phyloP scores from a whole-genome alignment of 2,888 invertebrate species.

The Archips crataeganus region DNA sequence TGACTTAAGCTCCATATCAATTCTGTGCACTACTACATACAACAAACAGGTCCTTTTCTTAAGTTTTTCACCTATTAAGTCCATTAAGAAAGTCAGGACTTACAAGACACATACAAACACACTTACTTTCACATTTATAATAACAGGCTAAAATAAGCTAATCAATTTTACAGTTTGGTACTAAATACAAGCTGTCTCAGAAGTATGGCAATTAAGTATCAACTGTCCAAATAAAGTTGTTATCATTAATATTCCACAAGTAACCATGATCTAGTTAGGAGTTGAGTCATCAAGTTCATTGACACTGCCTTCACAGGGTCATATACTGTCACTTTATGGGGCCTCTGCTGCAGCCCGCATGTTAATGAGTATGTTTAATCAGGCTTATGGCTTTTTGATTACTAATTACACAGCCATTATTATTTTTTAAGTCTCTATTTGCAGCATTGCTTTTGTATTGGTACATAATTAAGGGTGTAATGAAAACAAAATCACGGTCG shows the following conservation, averaged over 20 bases:
- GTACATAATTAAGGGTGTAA: no score
- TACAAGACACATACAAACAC: no score
- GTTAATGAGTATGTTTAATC: slow-evolving; percentile 13
- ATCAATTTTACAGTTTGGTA: background rate
- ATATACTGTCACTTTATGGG: slow-evolving; percentile 7
- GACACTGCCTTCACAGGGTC: slow-evolving; percentile 39
- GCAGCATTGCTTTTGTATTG: no score
- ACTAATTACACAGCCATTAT: background rate
- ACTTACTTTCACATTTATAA: no score
- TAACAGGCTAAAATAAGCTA: background rate
- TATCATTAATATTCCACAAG: slow-evolving; percentile 7
- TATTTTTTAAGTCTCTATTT: no score
- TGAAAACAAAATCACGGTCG: no score
- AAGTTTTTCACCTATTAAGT: no score
- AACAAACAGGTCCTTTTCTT: no score
- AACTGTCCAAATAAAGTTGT: slow-evolving; percentile 11
- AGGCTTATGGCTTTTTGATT: slow-evolving; percentile 1
- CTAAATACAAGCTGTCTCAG: background rate
- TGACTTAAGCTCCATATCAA: no score
- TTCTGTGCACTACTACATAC: no score
- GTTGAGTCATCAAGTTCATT: slow-evolving; percentile 53
- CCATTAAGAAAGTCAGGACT: no score
- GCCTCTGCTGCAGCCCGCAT: slow-evolving; percentile 11
- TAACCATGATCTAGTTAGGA: slow-evolving; percentile 31
- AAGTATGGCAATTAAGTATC: background rate